Percentiles rank a stretch among this genome's conserved stretches.
Conservation (phyloP, 2,888 invertebrate genomes). For the Campoletis raptor region DNA sequence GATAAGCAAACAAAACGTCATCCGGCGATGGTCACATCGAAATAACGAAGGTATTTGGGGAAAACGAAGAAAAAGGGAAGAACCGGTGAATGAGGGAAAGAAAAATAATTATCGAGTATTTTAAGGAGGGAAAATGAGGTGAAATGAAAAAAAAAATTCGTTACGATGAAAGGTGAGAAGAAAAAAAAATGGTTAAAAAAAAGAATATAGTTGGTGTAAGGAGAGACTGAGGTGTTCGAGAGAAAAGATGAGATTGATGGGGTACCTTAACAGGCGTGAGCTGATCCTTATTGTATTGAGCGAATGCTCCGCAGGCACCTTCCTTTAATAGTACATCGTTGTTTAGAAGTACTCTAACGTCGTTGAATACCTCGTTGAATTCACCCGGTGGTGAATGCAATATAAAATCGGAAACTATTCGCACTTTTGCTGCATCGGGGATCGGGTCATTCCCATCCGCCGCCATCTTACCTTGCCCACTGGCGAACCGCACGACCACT, state of each 20-base stretch:
- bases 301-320: conserved; percentile 98
- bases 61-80: conserved; percentile 1
- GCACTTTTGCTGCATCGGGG: conserved; percentile 96
- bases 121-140: background rate
- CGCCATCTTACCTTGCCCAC: conserved; percentile 90
- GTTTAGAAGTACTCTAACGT: conserved; percentile 96
- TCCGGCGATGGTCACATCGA: conserved; percentile 14
- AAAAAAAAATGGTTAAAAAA: conserved; percentile 15
- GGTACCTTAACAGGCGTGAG: conserved; percentile 94
- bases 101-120: background rate
- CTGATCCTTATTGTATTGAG: conserved; percentile 99
- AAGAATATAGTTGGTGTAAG: conserved; percentile 67
- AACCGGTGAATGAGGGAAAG: background rate
- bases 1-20: conserved; percentile 69
- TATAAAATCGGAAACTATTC: conserved; percentile 99
- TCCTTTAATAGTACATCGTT: conserved; percentile 98
- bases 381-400: conserved; percentile 99
- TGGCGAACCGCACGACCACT: conserved; percentile 76
- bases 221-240: conserved; percentile 28
- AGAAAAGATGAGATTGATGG: conserved; percentile 63
- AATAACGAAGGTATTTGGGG: background rate
- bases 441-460: conserved; percentile 93
- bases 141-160: conserved; percentile 5
- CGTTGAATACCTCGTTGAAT: conserved; percentile 99
- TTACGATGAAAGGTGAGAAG: background rate